phyloP scores from a whole-genome alignment of 2,797 vertebrate genomes.

The Enteromius trimaculatus region DNA sequence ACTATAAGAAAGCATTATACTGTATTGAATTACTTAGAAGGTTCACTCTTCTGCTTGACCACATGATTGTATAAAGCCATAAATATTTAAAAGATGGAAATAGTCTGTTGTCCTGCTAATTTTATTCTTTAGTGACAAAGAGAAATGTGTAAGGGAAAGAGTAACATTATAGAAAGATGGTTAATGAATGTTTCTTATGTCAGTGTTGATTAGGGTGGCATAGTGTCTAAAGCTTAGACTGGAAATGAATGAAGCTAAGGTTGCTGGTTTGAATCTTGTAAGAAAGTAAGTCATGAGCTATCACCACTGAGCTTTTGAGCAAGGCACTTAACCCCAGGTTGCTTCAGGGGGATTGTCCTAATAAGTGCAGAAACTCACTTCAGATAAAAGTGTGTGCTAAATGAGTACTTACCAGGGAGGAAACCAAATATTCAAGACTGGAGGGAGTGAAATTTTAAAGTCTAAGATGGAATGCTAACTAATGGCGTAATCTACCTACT shows the following conservation, averaged over 20 bases:
- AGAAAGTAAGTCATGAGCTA: neutral
- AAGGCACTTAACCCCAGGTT: constrained; percentile 14
- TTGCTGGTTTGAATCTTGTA: constrained; percentile 5
- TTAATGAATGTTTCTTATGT: neutral
- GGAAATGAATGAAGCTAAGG: neutral
- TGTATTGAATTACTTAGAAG: constrained; percentile 60
- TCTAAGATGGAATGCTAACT: neutral
- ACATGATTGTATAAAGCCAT: constrained; percentile 63
- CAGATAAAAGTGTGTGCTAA: neutral
- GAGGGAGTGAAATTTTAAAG: neutral
- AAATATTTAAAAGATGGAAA: constrained; percentile 62
- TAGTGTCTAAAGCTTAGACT: neutral
- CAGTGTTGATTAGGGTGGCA: neutral
- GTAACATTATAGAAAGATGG: neutral
- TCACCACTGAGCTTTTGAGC: neutral
- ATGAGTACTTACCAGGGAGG: neutral
- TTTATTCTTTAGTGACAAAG: neutral
- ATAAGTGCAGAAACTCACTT: neutral
- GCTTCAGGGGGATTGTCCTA: neutral
- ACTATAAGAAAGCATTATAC: constrained; percentile 28
- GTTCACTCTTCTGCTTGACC: constrained; percentile 50
- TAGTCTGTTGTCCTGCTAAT: constrained; percentile 30
- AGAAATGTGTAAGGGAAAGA: neutral
- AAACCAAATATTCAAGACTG: neutral
- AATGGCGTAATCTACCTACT: neutral